Percentiles rank a stretch among this genome's conserved stretches.
Evolutionary conservation across 1,140 invertebrate genomes (phyloP).

Genomic region (Calliopsis andreniformis): DNA sequence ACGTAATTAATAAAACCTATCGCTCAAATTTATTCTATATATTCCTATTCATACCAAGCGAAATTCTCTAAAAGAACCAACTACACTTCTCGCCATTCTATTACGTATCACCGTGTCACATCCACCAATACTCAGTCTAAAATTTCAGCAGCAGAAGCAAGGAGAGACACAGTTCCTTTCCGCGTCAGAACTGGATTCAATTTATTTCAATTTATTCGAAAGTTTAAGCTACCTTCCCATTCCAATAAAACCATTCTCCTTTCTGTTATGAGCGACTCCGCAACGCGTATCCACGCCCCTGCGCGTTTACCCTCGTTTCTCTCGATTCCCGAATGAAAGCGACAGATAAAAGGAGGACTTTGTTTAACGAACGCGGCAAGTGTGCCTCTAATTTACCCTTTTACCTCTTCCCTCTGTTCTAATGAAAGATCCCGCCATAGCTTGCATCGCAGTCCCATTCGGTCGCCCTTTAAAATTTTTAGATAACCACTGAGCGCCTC

Average conservation of each 20-base stretch:
- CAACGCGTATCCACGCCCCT: no score
- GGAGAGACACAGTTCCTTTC: background rate
- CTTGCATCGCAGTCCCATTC: constrained; percentile 8
- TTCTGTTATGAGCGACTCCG: background rate
- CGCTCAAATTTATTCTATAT: no score
- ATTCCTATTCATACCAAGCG: no score
- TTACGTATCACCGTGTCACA: no score
- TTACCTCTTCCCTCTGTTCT: background rate
- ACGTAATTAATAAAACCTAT: no score
- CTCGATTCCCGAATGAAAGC: constrained; percentile 15
- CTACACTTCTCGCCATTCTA: no score
- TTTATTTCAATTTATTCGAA: no score
- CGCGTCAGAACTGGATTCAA: background rate
- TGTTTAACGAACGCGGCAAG: constrained; percentile 18
- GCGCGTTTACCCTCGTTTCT: background rate
- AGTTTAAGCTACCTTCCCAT: background rate
- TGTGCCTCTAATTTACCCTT: background rate
- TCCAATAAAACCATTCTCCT: background rate
- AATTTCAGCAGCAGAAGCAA: no score
- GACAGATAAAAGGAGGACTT: constrained; percentile 1
- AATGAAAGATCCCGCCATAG: constrained; percentile 22
- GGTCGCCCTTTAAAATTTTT: constrained; percentile 30
- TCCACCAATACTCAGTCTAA: no score
- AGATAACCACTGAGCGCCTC: constrained; percentile 34
- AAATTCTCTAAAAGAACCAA: no score